Conservation (phyloP, 2,888 invertebrate genomes). For the Drosophila hamatofila region DNA sequence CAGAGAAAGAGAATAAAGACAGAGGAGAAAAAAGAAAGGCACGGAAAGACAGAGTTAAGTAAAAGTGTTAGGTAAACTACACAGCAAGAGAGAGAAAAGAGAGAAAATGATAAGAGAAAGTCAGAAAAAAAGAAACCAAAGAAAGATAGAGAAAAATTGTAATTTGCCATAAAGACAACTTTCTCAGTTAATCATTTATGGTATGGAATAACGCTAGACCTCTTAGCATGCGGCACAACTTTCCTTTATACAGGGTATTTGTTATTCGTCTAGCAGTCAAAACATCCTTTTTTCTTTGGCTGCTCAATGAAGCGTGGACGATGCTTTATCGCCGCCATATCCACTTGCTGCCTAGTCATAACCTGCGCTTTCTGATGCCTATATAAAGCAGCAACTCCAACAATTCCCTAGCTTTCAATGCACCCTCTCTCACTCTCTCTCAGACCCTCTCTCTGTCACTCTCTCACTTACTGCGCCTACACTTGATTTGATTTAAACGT, state of each 20-base stretch:
- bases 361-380: constrained; percentile 37
- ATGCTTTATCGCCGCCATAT: constrained; percentile 53
- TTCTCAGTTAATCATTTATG: neutral
- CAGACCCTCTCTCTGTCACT: neutral
- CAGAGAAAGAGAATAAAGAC: neutral
- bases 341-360: constrained; percentile 45
- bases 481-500: constrained; percentile 75
- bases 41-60: too few species aligned
- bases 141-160: neutral
- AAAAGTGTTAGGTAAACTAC: too few species aligned
- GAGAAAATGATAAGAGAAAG: neutral
- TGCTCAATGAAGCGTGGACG: constrained; percentile 68
- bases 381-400: neutral
- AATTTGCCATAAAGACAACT: neutral
- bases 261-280: neutral
- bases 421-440: neutral
- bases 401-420: neutral
- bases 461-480: constrained; percentile 16
- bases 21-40: neutral
- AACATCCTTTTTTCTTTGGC: constrained; percentile 13
- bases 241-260: neutral
- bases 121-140: neutral
- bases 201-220: neutral
- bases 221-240: neutral
- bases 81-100: neutral